These are phyloP conservation scores for Dipodomys spectabilis DNA, from an alignment of 2,113 vertebrate species.

Conservation along the genomic window DNA sequence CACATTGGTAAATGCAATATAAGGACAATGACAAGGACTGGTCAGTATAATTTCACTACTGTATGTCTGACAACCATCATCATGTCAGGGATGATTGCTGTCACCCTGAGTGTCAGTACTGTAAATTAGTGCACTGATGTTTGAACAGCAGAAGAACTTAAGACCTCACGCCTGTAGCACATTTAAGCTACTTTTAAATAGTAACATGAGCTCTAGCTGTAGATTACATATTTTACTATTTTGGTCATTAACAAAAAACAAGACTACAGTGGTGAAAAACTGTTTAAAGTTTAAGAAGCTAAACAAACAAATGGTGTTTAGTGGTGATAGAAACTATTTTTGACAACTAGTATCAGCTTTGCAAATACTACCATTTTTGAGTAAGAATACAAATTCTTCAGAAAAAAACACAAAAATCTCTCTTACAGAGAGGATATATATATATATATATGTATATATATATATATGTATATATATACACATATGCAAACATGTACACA, in stretches of 20 bases:
- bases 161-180: neutral
- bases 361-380: neutral
- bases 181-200: slow-evolving; percentile 14
- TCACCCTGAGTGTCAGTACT: neutral
- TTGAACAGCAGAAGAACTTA: neutral
- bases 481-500: neutral
- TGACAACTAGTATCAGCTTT: neutral
- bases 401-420: neutral
- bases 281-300: neutral
- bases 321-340: neutral
- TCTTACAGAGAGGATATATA: too few relatives aligned
- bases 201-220: neutral
- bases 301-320: neutral
- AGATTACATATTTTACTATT: neutral
- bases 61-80: neutral
- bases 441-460: too few relatives aligned
- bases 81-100: neutral
- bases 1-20: neutral
- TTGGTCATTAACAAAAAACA: neutral
- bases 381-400: neutral
- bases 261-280: neutral
- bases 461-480: too few relatives aligned
- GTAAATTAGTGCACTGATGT: too few relatives aligned
- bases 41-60: neutral
- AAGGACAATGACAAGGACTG: neutral